Base-by-base conservation (phyloP, 2,888 invertebrate genomes). In the Cistogaster globosa region DNA sequence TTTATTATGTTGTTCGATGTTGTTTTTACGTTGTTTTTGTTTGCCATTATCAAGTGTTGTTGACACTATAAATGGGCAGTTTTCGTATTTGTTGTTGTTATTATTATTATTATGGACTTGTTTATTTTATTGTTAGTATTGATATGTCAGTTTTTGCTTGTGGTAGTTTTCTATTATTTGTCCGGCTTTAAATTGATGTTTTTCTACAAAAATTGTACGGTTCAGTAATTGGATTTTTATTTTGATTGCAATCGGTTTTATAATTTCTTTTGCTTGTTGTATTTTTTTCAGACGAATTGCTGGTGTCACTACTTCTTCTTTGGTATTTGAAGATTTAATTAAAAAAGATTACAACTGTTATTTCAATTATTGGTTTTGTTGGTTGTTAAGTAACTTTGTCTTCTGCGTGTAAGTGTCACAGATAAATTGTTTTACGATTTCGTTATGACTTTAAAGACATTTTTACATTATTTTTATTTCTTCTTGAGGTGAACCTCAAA, bases 11-110 rank as follows among this genome's bases (percentile, higher is more conserved):
- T 79, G 67, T 16, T 71, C 3, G 63, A 57, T 63, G 69, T 26
- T 8, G 55, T 57, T 55, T 63, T 79, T 63, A 79, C 71, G 45
- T n/a, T 71, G 45, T 55, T 63, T 55, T 53, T 62, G 22, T 53
- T 42, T 20, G 32, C 1, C 38, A 16, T 48, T 62, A 7, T 36
- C 1, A 63, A 55, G 45, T 48, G 18, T 42, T 58, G 67, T 8
- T 53, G 45, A 12, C 12, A 51, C 22, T 4, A 42, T 26, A 26
- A 26, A 26, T 26, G 26, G 4, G 11, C 2, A 42, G 42, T 42
- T 11, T 14, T 14, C 7, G 14, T 11, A 6, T 42, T 42, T 42
- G 16, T 48, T 16, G 42, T 42, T 42, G 12, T 42, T 11, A 12
- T 16, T 16, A 14, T 26, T 26, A 26, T 26, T 26, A 26, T 26